These are phyloP conservation scores for Chymomyza caudatula DNA, from an alignment of 2,888 invertebrate species.

Conservation along the genomic window DNA sequence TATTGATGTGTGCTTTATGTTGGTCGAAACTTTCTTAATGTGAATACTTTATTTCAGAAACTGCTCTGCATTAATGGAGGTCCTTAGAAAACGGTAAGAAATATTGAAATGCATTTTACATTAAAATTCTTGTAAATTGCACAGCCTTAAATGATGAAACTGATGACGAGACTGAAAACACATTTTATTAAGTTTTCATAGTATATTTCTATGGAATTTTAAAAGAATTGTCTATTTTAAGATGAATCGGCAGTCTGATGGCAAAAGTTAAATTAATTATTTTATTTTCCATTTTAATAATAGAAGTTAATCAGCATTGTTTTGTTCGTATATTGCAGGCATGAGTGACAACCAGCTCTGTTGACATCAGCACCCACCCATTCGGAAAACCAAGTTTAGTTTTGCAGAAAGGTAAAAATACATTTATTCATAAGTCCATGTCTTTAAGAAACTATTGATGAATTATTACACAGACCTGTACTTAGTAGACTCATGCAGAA, in stretches of 20 bases:
- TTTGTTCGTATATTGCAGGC: too few relatives aligned
- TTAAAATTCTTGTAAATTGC: background rate
- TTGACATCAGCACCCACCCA: too few relatives aligned
- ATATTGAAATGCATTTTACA: background rate
- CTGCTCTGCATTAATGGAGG: background rate
- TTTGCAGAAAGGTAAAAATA: too few relatives aligned
- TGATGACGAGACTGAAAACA: slow-evolving; percentile 58
- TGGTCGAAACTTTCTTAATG: too few relatives aligned
- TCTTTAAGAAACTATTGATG: too few relatives aligned
- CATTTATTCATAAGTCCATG: too few relatives aligned
- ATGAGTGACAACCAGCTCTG: too few relatives aligned
- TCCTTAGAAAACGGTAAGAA: background rate
- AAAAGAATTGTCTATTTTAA: background rate
- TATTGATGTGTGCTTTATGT: too few relatives aligned
- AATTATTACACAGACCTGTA: slow-evolving; percentile 36
- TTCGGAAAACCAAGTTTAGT: background rate
- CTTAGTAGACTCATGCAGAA: slow-evolving; percentile 26
- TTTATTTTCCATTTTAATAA: background rate
- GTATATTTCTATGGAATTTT: background rate
- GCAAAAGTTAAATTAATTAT: background rate
- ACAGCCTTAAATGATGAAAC: slow-evolving; percentile 42
- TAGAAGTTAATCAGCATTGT: too few relatives aligned
- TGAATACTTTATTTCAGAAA: background rate
- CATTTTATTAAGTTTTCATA: background rate
- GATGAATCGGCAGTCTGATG: background rate